Evolutionary conservation across 1,140 invertebrate species (phyloP).

Genomic region (Magallana ariakensis): DNA sequence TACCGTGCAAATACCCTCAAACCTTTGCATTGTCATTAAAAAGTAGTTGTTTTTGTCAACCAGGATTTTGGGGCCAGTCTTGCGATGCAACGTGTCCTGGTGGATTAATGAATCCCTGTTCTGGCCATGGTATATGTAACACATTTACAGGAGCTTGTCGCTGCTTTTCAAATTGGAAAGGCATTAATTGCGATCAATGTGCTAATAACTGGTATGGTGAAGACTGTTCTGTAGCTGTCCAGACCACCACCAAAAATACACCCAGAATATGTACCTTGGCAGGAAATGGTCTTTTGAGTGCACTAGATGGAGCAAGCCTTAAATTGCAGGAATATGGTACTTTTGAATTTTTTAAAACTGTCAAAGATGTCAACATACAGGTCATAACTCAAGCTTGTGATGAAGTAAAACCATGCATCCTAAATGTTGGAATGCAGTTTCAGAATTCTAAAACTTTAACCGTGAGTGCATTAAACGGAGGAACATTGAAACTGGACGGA

Average conservation of each 20-base stretch:
- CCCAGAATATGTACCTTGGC: constrained; percentile 52
- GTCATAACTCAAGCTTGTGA: constrained; percentile 48
- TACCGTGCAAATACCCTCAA: constrained; percentile 52
- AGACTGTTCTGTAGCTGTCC: constrained; percentile 58
- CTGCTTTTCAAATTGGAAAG: constrained; percentile 61
- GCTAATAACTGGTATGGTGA: constrained; percentile 58
- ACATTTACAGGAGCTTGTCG: constrained; percentile 55
- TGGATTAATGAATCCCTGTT: constrained; percentile 57
- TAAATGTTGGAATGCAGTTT: constrained; percentile 52
- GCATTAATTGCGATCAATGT: constrained; percentile 58
- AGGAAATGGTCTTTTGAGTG: constrained; percentile 56
- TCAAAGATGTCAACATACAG: constrained; percentile 43
- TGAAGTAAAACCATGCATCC: constrained; percentile 51
- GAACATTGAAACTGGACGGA: background rate
- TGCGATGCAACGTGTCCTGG: constrained; percentile 60
- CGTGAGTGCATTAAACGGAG: constrained; percentile 29
- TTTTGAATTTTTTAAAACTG: constrained; percentile 51
- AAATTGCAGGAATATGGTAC: constrained; percentile 53
- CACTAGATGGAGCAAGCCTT: constrained; percentile 60
- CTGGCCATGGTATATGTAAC: constrained; percentile 57
- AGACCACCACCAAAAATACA: background rate
- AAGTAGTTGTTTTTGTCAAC: constrained; percentile 52
- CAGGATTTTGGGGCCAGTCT: constrained; percentile 61
- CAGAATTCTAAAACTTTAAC: background rate
- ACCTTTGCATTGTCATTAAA: background rate